These are phyloP conservation scores for Pachyramphus minor DNA, from an alignment of 2,113 vertebrate genomes.

Conservation along the genomic window DNA sequence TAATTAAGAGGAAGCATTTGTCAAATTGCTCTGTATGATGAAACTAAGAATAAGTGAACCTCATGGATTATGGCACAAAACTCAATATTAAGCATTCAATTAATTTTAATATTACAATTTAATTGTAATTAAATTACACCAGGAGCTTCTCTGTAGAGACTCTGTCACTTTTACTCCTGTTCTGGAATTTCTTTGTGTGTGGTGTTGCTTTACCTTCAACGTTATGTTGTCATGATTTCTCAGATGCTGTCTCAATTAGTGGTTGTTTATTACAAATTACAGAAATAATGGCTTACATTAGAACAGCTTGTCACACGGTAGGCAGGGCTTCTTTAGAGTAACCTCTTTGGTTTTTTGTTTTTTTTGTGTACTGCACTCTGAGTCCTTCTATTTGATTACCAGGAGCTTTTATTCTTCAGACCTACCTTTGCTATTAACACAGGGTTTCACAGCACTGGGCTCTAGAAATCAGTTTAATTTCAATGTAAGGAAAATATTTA, in stretches of 20 bases:
- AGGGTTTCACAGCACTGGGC: constrained; percentile 6
- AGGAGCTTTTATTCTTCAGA: not conserved
- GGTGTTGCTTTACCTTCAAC: not conserved
- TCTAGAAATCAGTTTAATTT: constrained; percentile 5
- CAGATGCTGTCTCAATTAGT: not conserved
- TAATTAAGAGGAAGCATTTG: not conserved
- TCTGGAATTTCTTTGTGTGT: not conserved
- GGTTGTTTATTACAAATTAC: not conserved
- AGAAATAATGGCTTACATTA: not conserved
- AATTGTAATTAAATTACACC: not conserved
- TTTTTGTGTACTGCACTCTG: not conserved
- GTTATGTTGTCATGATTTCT: not conserved
- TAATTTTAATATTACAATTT: not conserved
- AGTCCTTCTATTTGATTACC: not conserved
- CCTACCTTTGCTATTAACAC: not conserved
- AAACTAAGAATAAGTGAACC: not conserved
- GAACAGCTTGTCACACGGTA: not conserved
- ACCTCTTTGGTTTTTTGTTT: not conserved
- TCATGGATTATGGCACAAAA: not conserved
- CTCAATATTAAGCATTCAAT: not conserved
- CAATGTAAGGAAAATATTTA: constrained; percentile 48
- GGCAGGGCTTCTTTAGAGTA: not conserved
- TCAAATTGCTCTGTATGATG: not conserved
- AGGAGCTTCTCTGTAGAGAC: not conserved
- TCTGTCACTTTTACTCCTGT: not conserved